A percentile compares a stretch with the other conserved stretches of the same genome.
Evolutionary conservation across 2,888 invertebrate species (phyloP).

Genomic region (Erebia ligea): DNA sequence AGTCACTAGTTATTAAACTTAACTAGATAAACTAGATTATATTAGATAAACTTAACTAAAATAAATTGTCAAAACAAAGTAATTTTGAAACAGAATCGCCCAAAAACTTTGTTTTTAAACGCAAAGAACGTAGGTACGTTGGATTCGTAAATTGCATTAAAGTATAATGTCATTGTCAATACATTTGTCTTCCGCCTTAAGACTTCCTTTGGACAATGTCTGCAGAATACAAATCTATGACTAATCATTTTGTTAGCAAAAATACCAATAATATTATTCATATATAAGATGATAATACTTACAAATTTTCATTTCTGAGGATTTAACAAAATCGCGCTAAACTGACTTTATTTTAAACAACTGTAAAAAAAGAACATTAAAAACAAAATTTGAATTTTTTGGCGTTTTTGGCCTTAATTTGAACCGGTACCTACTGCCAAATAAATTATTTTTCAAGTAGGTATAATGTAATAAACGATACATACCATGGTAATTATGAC

Average conservation of each 20-base stretch:
- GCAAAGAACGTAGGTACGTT: constrained; percentile 10
- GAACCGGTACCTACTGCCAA: too few species aligned
- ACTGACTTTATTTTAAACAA: too few species aligned
- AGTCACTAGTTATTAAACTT: constrained; percentile 18
- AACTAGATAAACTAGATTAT: too few species aligned
- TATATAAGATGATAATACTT: neutral
- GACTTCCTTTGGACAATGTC: constrained; percentile 26
- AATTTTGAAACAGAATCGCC: neutral
- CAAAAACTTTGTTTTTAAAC: neutral
- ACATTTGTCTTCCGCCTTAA: constrained; percentile 31
- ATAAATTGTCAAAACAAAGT: neutral
- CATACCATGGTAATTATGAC: too few species aligned
- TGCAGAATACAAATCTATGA: constrained; percentile 28
- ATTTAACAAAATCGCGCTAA: too few species aligned
- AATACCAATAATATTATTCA: neutral
- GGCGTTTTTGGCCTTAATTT: too few species aligned
- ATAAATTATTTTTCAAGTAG: too few species aligned
- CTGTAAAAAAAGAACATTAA: too few species aligned
- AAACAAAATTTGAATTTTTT: too few species aligned
- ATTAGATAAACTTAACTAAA: too few species aligned
- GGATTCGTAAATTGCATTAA: constrained; percentile 9
- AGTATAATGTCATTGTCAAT: constrained; percentile 25
- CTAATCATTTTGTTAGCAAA: constrained; percentile 10
- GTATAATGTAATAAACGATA: too few species aligned
- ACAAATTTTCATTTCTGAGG: too few species aligned